phyloP scores from a whole-genome alignment of 2,888 invertebrate species.

The Sesamia inferens region DNA sequence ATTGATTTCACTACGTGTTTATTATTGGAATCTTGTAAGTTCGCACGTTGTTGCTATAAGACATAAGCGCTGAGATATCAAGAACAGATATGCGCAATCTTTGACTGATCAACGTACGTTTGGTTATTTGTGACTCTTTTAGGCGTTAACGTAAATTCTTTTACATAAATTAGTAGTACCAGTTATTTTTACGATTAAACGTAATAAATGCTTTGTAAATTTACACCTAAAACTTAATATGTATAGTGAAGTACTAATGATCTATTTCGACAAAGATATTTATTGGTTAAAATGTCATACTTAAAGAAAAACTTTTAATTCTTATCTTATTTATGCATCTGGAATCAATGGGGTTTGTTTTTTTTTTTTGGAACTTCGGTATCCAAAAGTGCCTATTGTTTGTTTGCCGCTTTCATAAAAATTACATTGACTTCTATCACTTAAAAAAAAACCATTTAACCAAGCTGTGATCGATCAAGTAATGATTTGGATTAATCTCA shows the following conservation, averaged over 20 bases:
- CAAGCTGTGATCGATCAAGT: not conserved
- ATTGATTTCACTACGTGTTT: constrained; percentile 53
- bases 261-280: too few species aligned
- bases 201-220: not conserved
- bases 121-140: not conserved
- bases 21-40: constrained; percentile 34
- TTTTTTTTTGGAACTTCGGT: not conserved
- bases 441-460: not conserved
- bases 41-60: constrained; percentile 5
- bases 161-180: too few species aligned
- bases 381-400: not conserved
- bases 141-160: not conserved
- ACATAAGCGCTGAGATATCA: not conserved
- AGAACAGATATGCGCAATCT: not conserved
- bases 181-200: not conserved
- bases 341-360: not conserved
- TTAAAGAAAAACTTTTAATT: not conserved
- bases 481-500: not conserved
- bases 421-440: not conserved
- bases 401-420: not conserved
- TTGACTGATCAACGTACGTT: not conserved
- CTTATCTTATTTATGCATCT: not conserved
- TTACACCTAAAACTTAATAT: not conserved
- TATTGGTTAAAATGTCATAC: not conserved
- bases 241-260: too few species aligned